A percentile compares a stretch with the other conserved stretches of the same genome.
phyloP scores from a whole-genome alignment of 2,888 invertebrate genomes.

The Agrotis segetum region DNA sequence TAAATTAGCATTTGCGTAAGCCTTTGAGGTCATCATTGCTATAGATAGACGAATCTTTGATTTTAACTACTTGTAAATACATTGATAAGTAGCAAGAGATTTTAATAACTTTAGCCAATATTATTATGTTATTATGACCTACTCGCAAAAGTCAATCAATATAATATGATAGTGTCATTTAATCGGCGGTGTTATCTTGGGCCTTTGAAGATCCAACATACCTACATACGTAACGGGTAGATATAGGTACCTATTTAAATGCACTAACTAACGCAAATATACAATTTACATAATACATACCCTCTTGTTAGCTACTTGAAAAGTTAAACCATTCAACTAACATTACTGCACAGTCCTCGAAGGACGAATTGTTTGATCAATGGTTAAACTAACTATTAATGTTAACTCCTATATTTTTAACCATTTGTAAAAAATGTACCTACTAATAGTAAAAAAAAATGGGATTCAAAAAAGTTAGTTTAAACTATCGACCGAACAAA shows the following conservation, averaged over 20 bases:
- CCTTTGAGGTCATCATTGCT: slow-evolving; percentile 46
- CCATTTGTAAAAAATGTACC: too few relatives aligned
- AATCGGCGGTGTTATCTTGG: not conserved
- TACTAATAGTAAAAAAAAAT: too few relatives aligned
- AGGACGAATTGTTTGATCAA: too few relatives aligned
- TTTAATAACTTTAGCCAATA: slow-evolving; percentile 12
- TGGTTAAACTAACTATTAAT: too few relatives aligned
- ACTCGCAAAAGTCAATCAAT: not conserved
- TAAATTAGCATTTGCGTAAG: slow-evolving; percentile 74
- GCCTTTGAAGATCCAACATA: not conserved
- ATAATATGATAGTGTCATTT: not conserved
- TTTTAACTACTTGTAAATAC: slow-evolving; percentile 22
- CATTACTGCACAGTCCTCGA: not conserved
- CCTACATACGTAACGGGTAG: not conserved
- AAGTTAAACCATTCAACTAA: too few relatives aligned
- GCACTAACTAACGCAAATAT: not conserved
- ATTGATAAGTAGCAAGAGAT: slow-evolving; percentile 20
- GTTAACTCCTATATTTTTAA: too few relatives aligned
- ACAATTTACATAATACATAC: not conserved
- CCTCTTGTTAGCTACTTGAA: not conserved
- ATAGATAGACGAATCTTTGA: slow-evolving; percentile 42
- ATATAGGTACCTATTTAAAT: not conserved
- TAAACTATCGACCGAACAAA: too few relatives aligned
- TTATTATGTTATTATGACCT: slow-evolving; percentile 15
- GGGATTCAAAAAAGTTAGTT: too few relatives aligned